A percentile compares a stretch with the other conserved stretches of the same genome.
Conservation (phyloP, 2,888 invertebrate species). For the Gisinianus flammeolus region DNA sequence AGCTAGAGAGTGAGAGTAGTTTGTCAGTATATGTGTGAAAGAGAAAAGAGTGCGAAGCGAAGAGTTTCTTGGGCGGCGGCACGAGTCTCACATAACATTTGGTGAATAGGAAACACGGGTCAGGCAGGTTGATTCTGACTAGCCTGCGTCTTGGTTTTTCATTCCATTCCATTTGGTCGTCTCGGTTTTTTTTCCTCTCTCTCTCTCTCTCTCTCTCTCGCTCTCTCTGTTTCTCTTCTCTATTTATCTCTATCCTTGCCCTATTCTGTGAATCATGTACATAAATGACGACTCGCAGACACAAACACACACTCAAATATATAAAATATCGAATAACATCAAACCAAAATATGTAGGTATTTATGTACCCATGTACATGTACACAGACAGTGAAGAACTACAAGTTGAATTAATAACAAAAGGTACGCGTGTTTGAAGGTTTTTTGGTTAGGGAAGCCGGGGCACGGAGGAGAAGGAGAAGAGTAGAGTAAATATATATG, state of each 20-base stretch:
- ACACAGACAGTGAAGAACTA: conserved; percentile 46
- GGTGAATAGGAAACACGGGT: conserved; percentile 51
- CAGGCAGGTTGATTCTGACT: conserved; percentile 48
- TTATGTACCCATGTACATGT: no score
- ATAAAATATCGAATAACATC: not conserved
- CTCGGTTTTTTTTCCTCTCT: conserved; percentile 44
- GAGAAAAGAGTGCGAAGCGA: conserved; percentile 15
- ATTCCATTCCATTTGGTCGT: conserved; percentile 45
- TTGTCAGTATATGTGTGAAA: conserved; percentile 12
- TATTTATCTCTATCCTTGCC: not conserved
- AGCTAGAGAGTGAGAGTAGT: conserved; percentile 25
- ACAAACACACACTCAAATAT: not conserved
- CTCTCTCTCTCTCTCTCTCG: conserved; percentile 34
- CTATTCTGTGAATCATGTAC: not conserved
- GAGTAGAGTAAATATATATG: not conserved
- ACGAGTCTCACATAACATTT: conserved; percentile 54
- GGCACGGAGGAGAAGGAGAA: no score
- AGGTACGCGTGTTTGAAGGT: not conserved
- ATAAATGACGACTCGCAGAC: not conserved
- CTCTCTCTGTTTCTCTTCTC: conserved; percentile 19
- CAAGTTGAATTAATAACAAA: conserved; percentile 28
- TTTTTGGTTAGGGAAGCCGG: no score
- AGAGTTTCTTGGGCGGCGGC: conserved; percentile 46
- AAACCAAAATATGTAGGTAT: not conserved
- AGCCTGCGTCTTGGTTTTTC: conserved; percentile 35